Evolutionary conservation across 2,888 invertebrate species (phyloP), one percentile per base, ranked within the genome.

Genomic region (Portevinia maculata): DNA sequence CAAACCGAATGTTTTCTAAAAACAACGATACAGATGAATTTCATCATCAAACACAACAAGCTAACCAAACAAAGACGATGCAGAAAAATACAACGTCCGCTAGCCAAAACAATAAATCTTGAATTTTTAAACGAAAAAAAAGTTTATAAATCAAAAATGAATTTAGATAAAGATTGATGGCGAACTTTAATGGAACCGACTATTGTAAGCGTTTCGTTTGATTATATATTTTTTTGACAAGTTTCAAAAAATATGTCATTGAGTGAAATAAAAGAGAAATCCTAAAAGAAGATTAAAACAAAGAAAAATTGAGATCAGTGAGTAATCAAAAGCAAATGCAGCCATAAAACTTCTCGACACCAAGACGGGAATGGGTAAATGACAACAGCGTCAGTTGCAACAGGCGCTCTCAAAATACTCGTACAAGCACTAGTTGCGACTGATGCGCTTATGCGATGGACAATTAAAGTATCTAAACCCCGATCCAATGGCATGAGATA

Each of bases 121-220:
- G 37, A 44, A 48, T 41, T 59, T 32, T 46, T 28, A 57, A 41
- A 34, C 9, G 34, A 48, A 55, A 55, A 13, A 48, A 65, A 59
- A 17, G 6, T 50, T 19, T 1, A 19, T 11, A 62, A 53, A 65
- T 19, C 19, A 53, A 48, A 55, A 48, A 30, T 50, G 15, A 24
- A 59, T 62, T 60, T 60, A 69, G 55, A 65, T 74, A 57, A 69
- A 79, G 67, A 79, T 69, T 62, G 75, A 79, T 79, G 79, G 67
- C 53, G 28, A 62, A 62, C 55, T 48, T 55, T 46, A 50, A 46
- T 55, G 17, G 50, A 57, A 30, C 44, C 60, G 53, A 32, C 44
- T 15, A 67, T 15, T 59, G 50, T 59, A 24, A 19, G 55, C 46
- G 32, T n/a, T n/a, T 44, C 1, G 28, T 46, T 53, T 52, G 17